Evolutionary conservation across 37 sponge, comb jelly and placozoan species (phyloP), one percentile per base, ranked within the genome.

Genomic region (Dysidea cf. avara): DNA sequence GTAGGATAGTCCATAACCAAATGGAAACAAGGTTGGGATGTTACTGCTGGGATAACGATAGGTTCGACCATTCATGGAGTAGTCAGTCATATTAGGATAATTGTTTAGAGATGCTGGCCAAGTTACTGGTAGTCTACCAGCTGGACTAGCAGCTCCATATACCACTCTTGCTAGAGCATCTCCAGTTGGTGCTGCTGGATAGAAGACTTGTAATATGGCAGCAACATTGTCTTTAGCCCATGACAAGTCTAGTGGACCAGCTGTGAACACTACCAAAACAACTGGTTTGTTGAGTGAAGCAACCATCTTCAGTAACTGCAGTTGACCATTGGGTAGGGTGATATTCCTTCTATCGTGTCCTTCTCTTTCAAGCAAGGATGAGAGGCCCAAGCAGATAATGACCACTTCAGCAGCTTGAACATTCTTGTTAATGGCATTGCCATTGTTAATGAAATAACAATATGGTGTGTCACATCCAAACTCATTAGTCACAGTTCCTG

Each of bases 1-100:
- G n/a, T n/a, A n/a, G n/a, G n/a, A n/a, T 78, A 84, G 84, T 11
- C 84, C 84, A 71, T 84, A 84, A 51, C 86, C 79, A 73, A 85
- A 78, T 20, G 80, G 80, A 40, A 62, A 85, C 24, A 85, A 61
- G n/a, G 86, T 73, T n/a, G n/a, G n/a, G n/a, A n/a, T n/a, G 2
- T 33, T 60, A 28, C 60, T 52, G 57, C 61, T 30, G 59, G 72
- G 78, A 53, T 85, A 85, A 33, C 86, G 71, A 53, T 85, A 85
- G 0, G 86, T 85, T 22, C 87, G 75, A 38, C 54, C 37, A 13
- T 57, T 56, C 86, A 85, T 85, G 2, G 86, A 79, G 72, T 85
- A 78, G 73, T 84, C 64, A 18, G 65, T 77, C 46, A 84, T 84
- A 22, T 31, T 32, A 22, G 86, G 86, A 31, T 77, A 77, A 71